A percentile compares a stretch with the other conserved stretches of the same genome.
These are phyloP conservation scores for Sepioteuthis lessoniana DNA, from an alignment of 2,888 invertebrate genomes.

Conservation along the genomic window DNA sequence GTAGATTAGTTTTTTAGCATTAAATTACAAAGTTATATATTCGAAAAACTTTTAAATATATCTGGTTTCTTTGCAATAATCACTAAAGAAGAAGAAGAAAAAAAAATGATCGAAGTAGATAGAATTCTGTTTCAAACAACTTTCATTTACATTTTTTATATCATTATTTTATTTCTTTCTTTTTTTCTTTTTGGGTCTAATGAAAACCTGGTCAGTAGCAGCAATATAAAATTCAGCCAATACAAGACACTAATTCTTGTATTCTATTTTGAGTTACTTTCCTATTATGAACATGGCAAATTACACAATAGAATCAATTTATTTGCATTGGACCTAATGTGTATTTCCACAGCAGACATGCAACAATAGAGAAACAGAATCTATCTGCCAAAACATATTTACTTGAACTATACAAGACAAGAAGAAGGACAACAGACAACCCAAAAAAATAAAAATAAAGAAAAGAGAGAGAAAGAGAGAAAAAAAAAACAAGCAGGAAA, in stretches of 20 bases:
- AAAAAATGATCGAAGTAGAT: not conserved
- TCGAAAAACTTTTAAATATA: not conserved
- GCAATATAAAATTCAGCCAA: not conserved
- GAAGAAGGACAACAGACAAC: not conserved
- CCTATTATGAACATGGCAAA: constrained; percentile 12
- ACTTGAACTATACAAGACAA: not conserved
- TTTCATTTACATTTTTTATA: not conserved
- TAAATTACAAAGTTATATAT: not conserved
- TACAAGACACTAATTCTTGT: constrained; percentile 1
- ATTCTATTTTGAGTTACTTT: constrained; percentile 17
- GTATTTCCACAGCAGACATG: constrained; percentile 33
- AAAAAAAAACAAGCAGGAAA: not conserved
- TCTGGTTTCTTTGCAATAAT: not conserved
- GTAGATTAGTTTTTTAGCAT: not conserved
- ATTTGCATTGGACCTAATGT: constrained; percentile 33
- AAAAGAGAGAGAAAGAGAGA: not conserved
- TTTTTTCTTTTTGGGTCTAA: not conserved
- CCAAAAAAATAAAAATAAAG: not conserved
- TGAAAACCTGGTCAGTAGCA: not conserved
- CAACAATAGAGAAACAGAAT: not conserved
- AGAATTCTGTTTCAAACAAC: not conserved
- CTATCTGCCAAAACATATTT: not conserved
- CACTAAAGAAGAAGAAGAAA: not conserved
- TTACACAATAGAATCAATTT: constrained; percentile 23
- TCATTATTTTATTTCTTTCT: too few relatives aligned